Conservation (phyloP, 2,888 invertebrate genomes). For the Mayetiola destructor region DNA sequence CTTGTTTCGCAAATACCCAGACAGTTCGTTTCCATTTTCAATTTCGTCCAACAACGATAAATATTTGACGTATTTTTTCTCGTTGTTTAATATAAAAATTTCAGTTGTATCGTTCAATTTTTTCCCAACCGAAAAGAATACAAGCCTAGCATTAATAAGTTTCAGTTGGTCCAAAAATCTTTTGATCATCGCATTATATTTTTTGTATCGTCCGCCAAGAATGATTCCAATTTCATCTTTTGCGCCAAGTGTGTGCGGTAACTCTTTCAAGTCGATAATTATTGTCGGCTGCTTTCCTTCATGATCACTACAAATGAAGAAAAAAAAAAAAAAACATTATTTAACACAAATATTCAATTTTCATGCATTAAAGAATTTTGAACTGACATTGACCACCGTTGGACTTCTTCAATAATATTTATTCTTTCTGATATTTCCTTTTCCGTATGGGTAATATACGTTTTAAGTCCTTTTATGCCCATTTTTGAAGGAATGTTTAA, state of each 20-base stretch:
- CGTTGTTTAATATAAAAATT: not conserved
- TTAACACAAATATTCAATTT: not conserved
- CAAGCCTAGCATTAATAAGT: not conserved
- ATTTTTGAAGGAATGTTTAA: not conserved
- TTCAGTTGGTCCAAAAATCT: not conserved
- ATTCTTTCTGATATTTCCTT: not conserved
- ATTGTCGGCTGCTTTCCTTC: not conserved
- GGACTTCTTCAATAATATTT: not conserved
- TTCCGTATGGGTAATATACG: not conserved
- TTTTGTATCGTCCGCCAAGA: not conserved
- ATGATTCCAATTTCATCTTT: not conserved
- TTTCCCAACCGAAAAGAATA: not conserved
- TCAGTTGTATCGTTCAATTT: not conserved
- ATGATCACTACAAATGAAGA: not conserved
- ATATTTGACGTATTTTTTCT: not conserved
- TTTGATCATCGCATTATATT: not conserved
- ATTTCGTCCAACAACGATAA: not conserved
- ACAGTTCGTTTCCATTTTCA: not conserved
- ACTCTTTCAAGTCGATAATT: not conserved
- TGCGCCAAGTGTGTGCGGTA: not conserved
- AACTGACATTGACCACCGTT: constrained; percentile 7
- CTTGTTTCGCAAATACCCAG: not conserved
- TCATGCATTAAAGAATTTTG: not conserved
- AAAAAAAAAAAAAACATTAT: not conserved
- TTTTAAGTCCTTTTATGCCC: not conserved